A percentile compares a stretch with the other conserved stretches of the same genome.
These are phyloP conservation scores for Sturnira hondurensis DNA, from an alignment of 2,113 vertebrate genomes.

Conservation along the genomic window DNA sequence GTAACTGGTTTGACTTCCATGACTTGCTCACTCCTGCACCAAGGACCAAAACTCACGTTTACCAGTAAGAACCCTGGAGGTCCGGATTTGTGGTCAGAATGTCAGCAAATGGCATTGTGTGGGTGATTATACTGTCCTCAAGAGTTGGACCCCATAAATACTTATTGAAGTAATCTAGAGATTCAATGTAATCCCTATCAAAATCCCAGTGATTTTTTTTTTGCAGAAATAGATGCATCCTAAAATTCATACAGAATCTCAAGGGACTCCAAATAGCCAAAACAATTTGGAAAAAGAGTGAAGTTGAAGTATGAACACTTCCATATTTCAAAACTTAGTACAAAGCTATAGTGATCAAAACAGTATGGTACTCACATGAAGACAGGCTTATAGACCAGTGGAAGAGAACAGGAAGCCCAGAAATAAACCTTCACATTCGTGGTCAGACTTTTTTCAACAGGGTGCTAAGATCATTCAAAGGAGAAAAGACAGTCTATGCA, in stretches of 20 bases:
- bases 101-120: not conserved
- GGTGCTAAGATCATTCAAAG: not conserved
- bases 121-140: not conserved
- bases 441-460: not conserved
- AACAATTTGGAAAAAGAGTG: too few species aligned
- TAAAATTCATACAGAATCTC: too few species aligned
- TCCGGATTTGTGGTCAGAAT: not conserved
- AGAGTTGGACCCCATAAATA: not conserved
- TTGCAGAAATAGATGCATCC: too few species aligned
- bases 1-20: not conserved
- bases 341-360: not conserved
- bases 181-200: too few species aligned
- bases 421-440: not conserved
- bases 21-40: not conserved
- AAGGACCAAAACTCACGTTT: not conserved
- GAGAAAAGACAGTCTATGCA: not conserved
- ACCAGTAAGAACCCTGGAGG: not conserved
- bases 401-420: not conserved
- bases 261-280: too few species aligned
- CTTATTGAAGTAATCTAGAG: not conserved
- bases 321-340: not conserved
- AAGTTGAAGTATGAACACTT: not conserved
- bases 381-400: not conserved
- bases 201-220: too few species aligned
- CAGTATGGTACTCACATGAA: not conserved